A percentile compares a stretch with the other conserved stretches of the same genome.
Evolutionary conservation across 2,113 vertebrate species (phyloP).

Genomic region (Rhadina sibilatrix): DNA sequence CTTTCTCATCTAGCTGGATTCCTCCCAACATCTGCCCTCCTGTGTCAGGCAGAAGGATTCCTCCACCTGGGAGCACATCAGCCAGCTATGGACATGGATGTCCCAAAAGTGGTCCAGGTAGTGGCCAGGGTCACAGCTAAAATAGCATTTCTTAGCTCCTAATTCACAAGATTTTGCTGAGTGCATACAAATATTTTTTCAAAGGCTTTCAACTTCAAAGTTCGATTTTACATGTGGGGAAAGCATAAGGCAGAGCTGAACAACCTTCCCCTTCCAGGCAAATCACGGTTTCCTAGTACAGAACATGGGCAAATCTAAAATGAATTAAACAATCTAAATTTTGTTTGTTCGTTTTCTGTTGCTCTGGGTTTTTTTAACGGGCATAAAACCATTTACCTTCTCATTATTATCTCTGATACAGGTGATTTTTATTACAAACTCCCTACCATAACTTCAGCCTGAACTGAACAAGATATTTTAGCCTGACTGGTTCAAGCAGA

Average conservation of each 20-base stretch:
- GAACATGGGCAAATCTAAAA: background rate
- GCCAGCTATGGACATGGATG: background rate
- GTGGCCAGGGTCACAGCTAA: background rate
- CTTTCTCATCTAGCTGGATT: background rate
- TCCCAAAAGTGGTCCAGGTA: background rate
- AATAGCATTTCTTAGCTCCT: background rate
- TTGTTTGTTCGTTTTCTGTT: background rate
- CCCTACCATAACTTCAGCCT: background rate
- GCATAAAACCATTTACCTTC: background rate
- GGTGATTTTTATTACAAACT: background rate
- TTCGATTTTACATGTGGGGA: background rate
- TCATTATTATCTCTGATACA: background rate
- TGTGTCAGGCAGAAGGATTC: background rate
- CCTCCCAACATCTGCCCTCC: background rate
- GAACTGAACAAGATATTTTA: background rate
- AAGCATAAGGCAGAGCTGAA: background rate
- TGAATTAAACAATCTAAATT: background rate
- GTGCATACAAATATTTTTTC: background rate
- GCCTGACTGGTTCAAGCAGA: background rate
- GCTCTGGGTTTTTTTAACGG: background rate
- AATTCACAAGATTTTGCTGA: background rate
- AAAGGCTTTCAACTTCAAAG: background rate
- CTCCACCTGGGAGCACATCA: accelerated
- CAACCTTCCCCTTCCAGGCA: background rate
- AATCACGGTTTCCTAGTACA: background rate